Evolutionary conservation across 2,797 vertebrate species (phyloP).

Genomic region (Smutsia temminckii): DNA sequence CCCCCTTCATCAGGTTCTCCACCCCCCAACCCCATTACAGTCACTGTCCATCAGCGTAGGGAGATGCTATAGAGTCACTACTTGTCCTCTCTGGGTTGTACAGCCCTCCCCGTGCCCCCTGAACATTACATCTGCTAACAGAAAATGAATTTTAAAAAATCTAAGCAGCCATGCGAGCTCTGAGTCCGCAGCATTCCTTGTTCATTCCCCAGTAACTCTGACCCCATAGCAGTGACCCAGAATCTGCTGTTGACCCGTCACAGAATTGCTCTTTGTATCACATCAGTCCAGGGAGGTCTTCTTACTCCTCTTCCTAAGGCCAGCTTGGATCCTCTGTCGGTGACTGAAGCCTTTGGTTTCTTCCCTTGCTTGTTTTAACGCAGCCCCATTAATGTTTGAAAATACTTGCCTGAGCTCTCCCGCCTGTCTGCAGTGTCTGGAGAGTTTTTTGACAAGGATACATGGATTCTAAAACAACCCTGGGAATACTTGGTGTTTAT

Average conservation of each 20-base stretch:
- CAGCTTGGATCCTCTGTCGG: background rate
- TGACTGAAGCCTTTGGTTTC: background rate
- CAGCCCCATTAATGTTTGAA: slow-evolving; percentile 34
- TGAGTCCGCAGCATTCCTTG: background rate
- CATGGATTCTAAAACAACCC: background rate
- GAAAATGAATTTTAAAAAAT: background rate
- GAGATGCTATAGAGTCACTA: too few species aligned
- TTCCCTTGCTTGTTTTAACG: background rate
- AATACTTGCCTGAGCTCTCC: background rate
- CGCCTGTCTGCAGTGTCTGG: background rate
- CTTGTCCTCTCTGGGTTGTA: too few species aligned
- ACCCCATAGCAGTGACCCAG: background rate
- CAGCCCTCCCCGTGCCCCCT: too few species aligned
- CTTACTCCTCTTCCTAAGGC: background rate
- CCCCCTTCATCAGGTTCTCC: too few species aligned
- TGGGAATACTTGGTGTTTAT: background rate
- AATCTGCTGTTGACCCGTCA: background rate
- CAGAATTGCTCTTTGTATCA: background rate
- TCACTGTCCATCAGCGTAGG: too few species aligned
- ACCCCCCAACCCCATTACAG: too few species aligned
- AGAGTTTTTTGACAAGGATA: slow-evolving; percentile 18
- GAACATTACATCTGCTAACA: too few species aligned
- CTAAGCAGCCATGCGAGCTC: background rate
- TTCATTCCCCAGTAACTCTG: background rate
- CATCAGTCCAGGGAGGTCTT: rapidly evolving